phyloP scores from a whole-genome alignment of 2,888 invertebrate genomes.

The Macrosoma leucophasiata region DNA sequence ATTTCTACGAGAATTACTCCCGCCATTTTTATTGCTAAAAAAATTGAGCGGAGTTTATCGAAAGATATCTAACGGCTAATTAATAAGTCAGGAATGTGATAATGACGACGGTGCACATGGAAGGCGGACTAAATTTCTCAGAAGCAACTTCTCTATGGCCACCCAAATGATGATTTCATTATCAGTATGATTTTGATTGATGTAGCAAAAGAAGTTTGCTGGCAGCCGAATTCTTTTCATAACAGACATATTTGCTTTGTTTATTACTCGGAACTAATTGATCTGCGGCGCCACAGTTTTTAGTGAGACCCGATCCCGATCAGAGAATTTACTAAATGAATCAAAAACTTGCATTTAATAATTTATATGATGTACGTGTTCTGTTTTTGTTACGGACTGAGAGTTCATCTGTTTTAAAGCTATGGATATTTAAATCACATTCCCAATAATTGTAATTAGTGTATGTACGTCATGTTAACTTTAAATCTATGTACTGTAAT shows the following conservation, averaged over 20 bases:
- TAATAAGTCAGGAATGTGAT: conserved; percentile 74
- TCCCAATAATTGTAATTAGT: too few species aligned
- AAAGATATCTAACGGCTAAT: conserved; percentile 51
- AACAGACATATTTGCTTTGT: conserved; percentile 63
- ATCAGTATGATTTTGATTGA: conserved; percentile 76
- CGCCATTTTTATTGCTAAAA: too few species aligned
- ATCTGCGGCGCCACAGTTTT: conserved; percentile 69
- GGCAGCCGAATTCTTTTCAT: conserved; percentile 65
- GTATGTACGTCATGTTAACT: too few species aligned
- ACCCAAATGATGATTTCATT: conserved; percentile 76
- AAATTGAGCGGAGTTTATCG: too few species aligned
- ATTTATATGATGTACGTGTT: too few species aligned
- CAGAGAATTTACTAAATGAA: conserved; percentile 28
- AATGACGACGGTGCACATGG: conserved; percentile 56
- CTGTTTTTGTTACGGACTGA: too few species aligned
- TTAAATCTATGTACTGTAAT: too few species aligned
- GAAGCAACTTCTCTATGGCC: conserved; percentile 69
- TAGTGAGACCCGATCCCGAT: conserved; percentile 35
- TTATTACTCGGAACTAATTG: conserved; percentile 73
- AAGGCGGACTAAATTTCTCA: conserved; percentile 44
- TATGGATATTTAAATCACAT: too few species aligned
- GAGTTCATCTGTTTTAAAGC: too few species aligned
- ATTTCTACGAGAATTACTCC: too few species aligned
- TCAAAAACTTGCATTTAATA: too few species aligned
- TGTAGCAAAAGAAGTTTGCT: conserved; percentile 66